These are phyloP conservation scores for Melikaiella ostensackeni DNA, from an alignment of 2,888 invertebrate genomes.

Conservation along the genomic window DNA sequence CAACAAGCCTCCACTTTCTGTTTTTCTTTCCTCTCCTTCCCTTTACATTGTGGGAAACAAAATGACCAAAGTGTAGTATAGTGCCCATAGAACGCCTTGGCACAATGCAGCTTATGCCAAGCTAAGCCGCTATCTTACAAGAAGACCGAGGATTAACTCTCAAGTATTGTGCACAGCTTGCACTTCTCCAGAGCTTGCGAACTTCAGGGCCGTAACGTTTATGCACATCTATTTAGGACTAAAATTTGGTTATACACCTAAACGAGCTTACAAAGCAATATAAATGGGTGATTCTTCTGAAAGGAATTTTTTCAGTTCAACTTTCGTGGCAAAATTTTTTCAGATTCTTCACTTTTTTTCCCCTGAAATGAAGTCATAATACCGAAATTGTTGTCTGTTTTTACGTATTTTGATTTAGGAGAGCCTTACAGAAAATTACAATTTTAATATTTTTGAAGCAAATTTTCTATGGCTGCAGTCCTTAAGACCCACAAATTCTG, in stretches of 20 bases:
- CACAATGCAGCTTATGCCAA: conserved; percentile 66
- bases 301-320: too few species aligned
- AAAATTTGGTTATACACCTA: not conserved
- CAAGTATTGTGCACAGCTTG: conserved; percentile 58
- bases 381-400: too few species aligned
- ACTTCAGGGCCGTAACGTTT: conserved; percentile 31
- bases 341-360: too few species aligned
- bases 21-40: not conserved
- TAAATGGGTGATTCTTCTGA: not conserved
- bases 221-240: conserved; percentile 7
- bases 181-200: conserved; percentile 53
- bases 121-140: conserved; percentile 65
- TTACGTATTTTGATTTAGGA: too few species aligned
- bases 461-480: too few species aligned
- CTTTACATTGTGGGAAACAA: not conserved
- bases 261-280: conserved; percentile 11
- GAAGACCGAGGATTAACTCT: conserved; percentile 66
- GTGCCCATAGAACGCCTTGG: conserved; percentile 46
- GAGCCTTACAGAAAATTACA: too few species aligned
- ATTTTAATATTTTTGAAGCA: too few species aligned
- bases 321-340: too few species aligned
- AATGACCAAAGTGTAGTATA: conserved; percentile 22
- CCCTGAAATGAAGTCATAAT: too few species aligned
- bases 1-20: not conserved
- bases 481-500: too few species aligned